Evolutionary conservation across 2,888 invertebrate genomes (phyloP).

Genomic region (Rhopalosiphum nymphaeae): DNA sequence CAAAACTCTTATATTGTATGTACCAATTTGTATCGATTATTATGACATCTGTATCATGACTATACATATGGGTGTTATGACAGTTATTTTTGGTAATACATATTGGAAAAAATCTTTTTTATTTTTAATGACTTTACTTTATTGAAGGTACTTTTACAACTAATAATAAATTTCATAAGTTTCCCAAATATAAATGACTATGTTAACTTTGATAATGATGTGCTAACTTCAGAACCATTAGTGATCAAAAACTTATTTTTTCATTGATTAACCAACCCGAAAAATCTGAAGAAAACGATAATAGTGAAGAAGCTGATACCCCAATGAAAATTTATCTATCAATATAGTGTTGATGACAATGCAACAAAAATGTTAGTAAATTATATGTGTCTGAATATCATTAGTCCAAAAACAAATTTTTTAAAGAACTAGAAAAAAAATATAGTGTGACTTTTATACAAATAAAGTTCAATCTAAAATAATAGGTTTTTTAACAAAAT

Average conservation of each 20-base stretch:
- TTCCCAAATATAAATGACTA: background rate
- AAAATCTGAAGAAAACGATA: background rate
- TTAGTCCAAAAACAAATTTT: too few relatives aligned
- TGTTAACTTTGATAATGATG: slow-evolving; percentile 44
- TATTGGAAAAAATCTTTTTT: too few relatives aligned
- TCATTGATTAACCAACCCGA: slow-evolving; percentile 15
- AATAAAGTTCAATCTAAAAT: background rate
- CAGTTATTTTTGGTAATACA: too few relatives aligned
- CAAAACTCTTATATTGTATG: too few relatives aligned
- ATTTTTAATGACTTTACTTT: background rate
- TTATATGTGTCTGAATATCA: slow-evolving; percentile 17
- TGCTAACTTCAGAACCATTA: slow-evolving; percentile 41
- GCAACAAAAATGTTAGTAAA: background rate
- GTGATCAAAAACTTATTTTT: slow-evolving; percentile 8
- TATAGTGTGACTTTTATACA: background rate
- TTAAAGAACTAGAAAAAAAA: background rate
- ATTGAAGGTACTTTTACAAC: too few relatives aligned
- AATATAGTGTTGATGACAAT: background rate
- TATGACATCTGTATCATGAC: too few relatives aligned
- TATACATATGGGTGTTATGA: too few relatives aligned
- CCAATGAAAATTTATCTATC: slow-evolving; percentile 17
- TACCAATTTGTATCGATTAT: too few relatives aligned
- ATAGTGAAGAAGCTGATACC: slow-evolving; percentile 14
- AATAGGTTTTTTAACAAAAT: background rate
- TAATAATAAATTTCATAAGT: too few relatives aligned